Base-by-base conservation (phyloP, 2,113 vertebrate species). In the Ammodytes dubius region DNA sequence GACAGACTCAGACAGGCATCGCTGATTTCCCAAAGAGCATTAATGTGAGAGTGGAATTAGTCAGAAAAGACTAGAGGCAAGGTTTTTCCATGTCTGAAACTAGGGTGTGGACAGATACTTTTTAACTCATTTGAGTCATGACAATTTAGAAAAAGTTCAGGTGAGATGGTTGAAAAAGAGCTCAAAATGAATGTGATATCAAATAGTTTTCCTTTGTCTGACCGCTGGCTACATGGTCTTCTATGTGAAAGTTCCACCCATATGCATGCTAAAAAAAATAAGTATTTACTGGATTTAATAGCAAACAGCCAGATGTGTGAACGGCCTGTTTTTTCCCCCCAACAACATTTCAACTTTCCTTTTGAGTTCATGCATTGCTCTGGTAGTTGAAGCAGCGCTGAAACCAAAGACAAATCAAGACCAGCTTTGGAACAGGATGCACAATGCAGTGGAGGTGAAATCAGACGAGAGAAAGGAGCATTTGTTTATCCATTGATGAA, bases 351-450 rank as follows among this genome's bases (percentile, higher is more conserved):
- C 54, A 86, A 88, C 88, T 87, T 88, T 88, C 83, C 79, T 74
- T 75, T 87, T 65, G 74, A 90, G 87, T 84, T 90, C 77, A 86
- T 69, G 83, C 70, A 85, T 86, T 69, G 57, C 77, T 85, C 70
- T 81, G 85, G 79, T 46, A 11, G 69, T 70, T 70, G 82, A 77
- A 82, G 77, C 71, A 58, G 63, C 74, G 69, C 80, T 83, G 87
- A 87, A 89, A 88, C 91, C 88, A 79, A 90, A 89, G 83, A 87
- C 82, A 93, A 93, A 93, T 91, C 84, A 87, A 77, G 79, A 91
- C 88, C 88, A 87, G 89, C 88, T 91, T 92, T 82, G 77, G 77
- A 88, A 88, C 85, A 87, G 88, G 82, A 90, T 70, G 84, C 87
- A 78, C 15, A 70, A 83, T 64, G 69, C 70, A 43, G 77, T 58